Base-by-base conservation (phyloP, 2,888 invertebrate species). In the Phymatocera aterrima region DNA sequence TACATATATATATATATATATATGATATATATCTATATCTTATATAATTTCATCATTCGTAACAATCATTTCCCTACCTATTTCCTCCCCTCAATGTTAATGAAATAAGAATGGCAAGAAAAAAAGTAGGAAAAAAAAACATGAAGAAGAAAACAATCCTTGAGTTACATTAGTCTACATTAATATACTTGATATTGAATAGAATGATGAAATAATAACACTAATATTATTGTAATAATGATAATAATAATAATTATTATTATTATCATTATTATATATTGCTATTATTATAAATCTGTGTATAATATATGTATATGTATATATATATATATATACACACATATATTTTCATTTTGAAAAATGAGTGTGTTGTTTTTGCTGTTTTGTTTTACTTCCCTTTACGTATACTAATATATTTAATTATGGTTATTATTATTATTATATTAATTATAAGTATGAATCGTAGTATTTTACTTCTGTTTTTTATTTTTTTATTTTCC, bases 191-290 rank as follows among this genome's bases (percentile, higher is more conserved):
- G 86, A 89, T 88, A 87, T 87, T 86, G 86, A 88, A 84, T 77
- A 82, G 77, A 87, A 87, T 83, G 85, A 88, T n/a, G n/a, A n/a
- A n/a, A n/a, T 87, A 87, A 85, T 86, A 88, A 86, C 85, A 88
- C 88, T 90, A 89, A 90, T 89, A 88, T 88, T 85, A 88, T 87
- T 89, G 88, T 90, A 89, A 89, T 88, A 88, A 89, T 89, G 86
- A 89, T 88, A 81, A 86, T 89, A 88, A 10, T 57, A 28, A 57
- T 57, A 88, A 88, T 86, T 87, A 84, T 87, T 89, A 88, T 87
- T 86, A 89, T 89, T 89, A 90, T 89, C n/a, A n/a, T n/a, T 87
- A 89, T 88, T 82, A 86, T 89, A 88, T 89, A 88, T 86, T 87
- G 84, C 87, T 89, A 88, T 87, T 86, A 89, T 89, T 89, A 90